A percentile compares a stretch with the other conserved stretches of the same genome.
Conservation (phyloP, 2,113 vertebrate genomes). For the Bufo bufo region DNA sequence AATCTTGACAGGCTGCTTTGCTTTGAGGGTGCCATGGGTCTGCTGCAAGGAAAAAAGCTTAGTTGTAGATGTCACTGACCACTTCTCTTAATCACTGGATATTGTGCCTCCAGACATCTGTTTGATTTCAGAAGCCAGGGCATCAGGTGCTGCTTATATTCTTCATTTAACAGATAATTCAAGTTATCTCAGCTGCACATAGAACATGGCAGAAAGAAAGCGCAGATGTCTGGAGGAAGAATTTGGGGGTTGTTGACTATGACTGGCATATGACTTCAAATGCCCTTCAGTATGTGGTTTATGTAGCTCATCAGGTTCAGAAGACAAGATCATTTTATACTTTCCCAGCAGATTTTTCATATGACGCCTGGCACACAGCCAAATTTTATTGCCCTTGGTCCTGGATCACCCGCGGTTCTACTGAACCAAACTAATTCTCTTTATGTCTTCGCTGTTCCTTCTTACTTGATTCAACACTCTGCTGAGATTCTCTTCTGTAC, state of each 20-base stretch:
- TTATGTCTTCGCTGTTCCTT: background rate
- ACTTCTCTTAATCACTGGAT: conserved; percentile 11
- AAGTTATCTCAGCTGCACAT: background rate
- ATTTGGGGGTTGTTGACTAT: background rate
- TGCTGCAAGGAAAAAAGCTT: background rate
- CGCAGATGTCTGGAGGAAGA: background rate
- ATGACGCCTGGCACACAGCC: background rate
- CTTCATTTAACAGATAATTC: conserved; percentile 10
- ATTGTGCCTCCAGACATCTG: conserved; percentile 1
- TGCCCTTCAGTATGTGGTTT: background rate
- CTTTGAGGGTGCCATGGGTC: background rate
- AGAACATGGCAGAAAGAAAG: background rate
- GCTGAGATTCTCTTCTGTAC: background rate
- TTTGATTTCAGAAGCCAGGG: background rate
- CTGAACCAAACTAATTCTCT: background rate
- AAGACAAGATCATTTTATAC: background rate
- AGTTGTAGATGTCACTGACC: conserved; percentile 27
- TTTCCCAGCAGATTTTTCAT: background rate
- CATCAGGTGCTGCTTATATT: background rate
- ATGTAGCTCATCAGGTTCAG: background rate
- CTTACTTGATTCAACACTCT: background rate
- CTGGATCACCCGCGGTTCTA: background rate
- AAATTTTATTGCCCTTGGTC: too few species aligned
- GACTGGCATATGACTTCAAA: conserved; percentile 1
- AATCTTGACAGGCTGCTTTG: background rate